These are phyloP conservation scores for Caenorhabditis latens DNA, from an alignment of 1,140 invertebrate genomes.

Conservation along the genomic window DNA sequence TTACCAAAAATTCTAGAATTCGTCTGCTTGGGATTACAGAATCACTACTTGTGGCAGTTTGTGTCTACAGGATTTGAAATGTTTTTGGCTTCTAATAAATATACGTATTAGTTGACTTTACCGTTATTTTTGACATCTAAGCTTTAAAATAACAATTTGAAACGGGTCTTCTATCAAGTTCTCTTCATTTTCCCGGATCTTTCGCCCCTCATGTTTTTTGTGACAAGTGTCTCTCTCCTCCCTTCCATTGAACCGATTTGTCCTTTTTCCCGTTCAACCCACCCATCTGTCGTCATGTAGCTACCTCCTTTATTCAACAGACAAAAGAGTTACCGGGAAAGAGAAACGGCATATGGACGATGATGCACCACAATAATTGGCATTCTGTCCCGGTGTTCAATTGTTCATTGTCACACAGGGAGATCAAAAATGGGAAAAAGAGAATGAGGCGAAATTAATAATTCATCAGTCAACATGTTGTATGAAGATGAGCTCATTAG, in stretches of 20 bases:
- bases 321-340: slow-evolving; percentile 29
- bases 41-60: too few species aligned
- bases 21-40: too few species aligned
- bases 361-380: slow-evolving; percentile 9
- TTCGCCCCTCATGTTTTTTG: too few species aligned
- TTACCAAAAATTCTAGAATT: too few species aligned
- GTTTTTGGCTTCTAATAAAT: too few species aligned
- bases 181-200: not conserved
- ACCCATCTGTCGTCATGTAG: slow-evolving; percentile 40
- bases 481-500: not conserved
- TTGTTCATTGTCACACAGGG: slow-evolving; percentile 9
- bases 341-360: slow-evolving; percentile 10
- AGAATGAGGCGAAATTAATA: slow-evolving; percentile 27
- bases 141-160: not conserved
- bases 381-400: slow-evolving; percentile 13
- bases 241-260: not conserved
- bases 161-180: not conserved
- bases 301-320: not conserved
- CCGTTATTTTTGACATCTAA: too few species aligned
- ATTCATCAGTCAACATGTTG: not conserved
- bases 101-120: too few species aligned
- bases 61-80: too few species aligned
- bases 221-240: too few species aligned
- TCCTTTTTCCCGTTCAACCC: not conserved
- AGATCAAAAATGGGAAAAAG: not conserved